Evolutionary conservation across 2,113 vertebrate species (phyloP).

Genomic region (Acanthochromis polyacanthus): DNA sequence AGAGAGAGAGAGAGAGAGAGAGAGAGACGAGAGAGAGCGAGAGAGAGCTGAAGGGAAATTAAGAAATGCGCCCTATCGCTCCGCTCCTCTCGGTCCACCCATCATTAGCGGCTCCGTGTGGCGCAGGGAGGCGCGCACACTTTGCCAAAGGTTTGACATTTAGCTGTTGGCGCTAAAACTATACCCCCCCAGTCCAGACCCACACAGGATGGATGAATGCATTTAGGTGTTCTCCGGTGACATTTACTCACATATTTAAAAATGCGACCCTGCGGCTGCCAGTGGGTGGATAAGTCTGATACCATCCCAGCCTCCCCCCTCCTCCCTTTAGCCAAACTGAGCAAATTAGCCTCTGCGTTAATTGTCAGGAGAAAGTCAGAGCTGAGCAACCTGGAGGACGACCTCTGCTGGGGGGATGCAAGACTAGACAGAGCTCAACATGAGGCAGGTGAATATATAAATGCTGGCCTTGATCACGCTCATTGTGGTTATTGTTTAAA

Average conservation of each 20-base stretch:
- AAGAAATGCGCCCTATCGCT: conserved; percentile 75
- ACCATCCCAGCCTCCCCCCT: not conserved
- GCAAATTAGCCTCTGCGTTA: conserved; percentile 49
- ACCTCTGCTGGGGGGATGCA: conserved; percentile 68
- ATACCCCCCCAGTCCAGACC: not conserved
- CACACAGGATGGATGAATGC: not conserved
- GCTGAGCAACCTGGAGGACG: conserved; percentile 23
- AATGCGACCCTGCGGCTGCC: not conserved
- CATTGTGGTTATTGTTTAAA: not conserved
- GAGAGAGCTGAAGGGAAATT: conserved; percentile 46
- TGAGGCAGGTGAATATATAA: not conserved
- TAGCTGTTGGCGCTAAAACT: conserved; percentile 22
- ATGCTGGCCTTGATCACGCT: not conserved
- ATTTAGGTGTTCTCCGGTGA: not conserved
- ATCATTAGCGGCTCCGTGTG: conserved; percentile 64
- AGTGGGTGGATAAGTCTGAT: not conserved
- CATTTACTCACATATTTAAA: not conserved
- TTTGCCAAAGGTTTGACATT: conserved; percentile 58
- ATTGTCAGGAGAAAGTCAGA: conserved; percentile 36
- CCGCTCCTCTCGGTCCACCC: conserved; percentile 72
- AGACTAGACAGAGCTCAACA: not conserved
- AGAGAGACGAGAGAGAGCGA: conserved; percentile 28
- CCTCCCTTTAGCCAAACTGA: conserved; percentile 10
- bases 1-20: conserved; percentile 34
- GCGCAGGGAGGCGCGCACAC: conserved; percentile 69